Conservation (phyloP, 37 sponge, comb jelly and placozoan genomes). For the Ianthella basta region DNA sequence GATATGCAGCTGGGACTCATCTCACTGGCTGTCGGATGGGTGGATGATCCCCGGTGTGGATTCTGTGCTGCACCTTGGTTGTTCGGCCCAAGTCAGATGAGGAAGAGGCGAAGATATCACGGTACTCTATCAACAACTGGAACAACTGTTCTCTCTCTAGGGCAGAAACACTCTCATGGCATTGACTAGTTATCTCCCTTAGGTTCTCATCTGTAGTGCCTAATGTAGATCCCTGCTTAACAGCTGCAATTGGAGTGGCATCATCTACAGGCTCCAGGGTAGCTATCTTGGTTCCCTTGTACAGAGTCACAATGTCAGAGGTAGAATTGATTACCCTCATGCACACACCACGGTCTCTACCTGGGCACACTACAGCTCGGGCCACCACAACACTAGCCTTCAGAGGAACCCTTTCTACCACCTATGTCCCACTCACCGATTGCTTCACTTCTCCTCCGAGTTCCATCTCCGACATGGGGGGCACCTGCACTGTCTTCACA, state of each 20-base stretch:
- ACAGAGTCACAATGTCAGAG: background rate
- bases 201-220: background rate
- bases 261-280: background rate
- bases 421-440: too few relatives aligned
- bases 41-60: slow-evolving; percentile 5
- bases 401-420: too few relatives aligned
- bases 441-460: too few relatives aligned
- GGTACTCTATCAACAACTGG: background rate
- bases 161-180: background rate
- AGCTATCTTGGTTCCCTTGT: background rate
- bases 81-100: background rate
- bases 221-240: background rate
- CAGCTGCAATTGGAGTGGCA: background rate
- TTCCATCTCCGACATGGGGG: too few relatives aligned
- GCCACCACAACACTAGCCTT: background rate
- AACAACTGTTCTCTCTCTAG: slow-evolving; percentile 5
- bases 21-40: background rate
- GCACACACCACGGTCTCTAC: background rate
- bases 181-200: too few relatives aligned
- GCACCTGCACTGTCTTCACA: too few relatives aligned
- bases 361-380: background rate
- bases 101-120: background rate
- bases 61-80: background rate
- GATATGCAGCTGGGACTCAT: background rate
- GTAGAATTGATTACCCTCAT: background rate